Evolutionary conservation across 2,113 vertebrate genomes (phyloP).

Genomic region (Oplegnathus fasciatus): DNA sequence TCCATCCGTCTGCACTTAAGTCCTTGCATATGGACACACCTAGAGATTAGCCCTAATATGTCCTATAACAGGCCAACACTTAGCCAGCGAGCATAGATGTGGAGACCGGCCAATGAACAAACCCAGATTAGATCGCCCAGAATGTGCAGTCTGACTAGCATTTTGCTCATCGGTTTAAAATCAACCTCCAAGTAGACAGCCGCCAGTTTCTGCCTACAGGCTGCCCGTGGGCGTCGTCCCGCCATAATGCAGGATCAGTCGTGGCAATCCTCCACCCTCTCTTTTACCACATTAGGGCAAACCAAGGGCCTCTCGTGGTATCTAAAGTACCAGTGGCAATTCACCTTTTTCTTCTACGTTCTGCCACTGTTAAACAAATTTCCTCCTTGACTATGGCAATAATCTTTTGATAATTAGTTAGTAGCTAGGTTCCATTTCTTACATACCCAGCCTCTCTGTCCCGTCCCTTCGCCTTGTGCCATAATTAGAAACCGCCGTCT

Average conservation of each 20-base stretch:
- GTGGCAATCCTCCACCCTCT: constrained; percentile 32
- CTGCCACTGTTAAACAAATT: not conserved
- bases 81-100: constrained; percentile 39
- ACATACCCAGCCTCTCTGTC: not conserved
- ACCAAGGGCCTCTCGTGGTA: constrained; percentile 4
- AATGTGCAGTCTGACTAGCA: constrained; percentile 43
- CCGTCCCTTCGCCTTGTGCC: not conserved
- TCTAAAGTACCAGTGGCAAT: not conserved
- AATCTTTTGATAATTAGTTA: constrained; percentile 6
- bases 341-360: constrained; percentile 3
- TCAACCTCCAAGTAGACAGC: constrained; percentile 31
- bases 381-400: constrained; percentile 8
- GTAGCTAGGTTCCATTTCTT: not conserved
- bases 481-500: constrained; percentile 45
- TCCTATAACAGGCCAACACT: constrained; percentile 48
- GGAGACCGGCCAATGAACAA: constrained; percentile 55
- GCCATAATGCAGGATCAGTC: constrained; percentile 46
- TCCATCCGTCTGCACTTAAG: constrained; percentile 67
- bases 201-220: constrained; percentile 57
- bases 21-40: constrained; percentile 66
- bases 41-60: constrained; percentile 77
- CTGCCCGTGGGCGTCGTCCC: constrained; percentile 39
- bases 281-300: constrained; percentile 24
- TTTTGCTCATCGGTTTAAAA: constrained; percentile 66
- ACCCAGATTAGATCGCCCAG: constrained; percentile 66